phyloP scores from a whole-genome alignment of 2,113 vertebrate genomes.

The Microtus montanus region DNA sequence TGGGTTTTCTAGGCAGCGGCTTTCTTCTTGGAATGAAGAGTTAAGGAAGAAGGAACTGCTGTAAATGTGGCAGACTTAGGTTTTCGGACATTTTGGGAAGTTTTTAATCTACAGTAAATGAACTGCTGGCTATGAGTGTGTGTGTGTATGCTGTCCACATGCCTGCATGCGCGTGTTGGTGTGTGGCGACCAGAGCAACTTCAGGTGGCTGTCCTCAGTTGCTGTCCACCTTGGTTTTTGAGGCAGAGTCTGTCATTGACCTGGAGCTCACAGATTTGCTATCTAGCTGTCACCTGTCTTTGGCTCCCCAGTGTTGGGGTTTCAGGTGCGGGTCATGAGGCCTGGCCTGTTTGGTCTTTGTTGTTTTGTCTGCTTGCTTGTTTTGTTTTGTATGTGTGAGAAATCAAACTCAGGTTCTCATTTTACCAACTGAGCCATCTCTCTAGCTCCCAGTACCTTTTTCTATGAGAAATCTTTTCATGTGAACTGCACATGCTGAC shows the following conservation, averaged over 20 bases:
- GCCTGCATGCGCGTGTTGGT: background rate
- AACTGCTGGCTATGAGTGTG: background rate
- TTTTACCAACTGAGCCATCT: background rate
- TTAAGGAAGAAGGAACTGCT: background rate
- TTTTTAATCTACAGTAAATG: background rate
- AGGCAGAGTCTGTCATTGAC: background rate
- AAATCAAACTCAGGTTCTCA: background rate
- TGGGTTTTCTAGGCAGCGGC: background rate
- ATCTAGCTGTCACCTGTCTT: background rate
- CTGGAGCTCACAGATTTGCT: background rate
- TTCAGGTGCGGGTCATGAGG: background rate
- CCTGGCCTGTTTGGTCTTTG: background rate
- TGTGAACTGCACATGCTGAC: background rate
- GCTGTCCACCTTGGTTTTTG: background rate
- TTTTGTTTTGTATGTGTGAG: background rate
- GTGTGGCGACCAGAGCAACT: background rate
- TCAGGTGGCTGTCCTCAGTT: background rate
- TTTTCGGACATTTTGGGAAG: background rate
- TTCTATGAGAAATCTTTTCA: constrained; percentile 12
- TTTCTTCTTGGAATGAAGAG: background rate
- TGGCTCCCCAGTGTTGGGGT: too few species aligned
- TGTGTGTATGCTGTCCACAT: background rate
- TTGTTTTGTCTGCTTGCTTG: background rate
- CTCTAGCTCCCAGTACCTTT: background rate
- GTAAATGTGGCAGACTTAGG: background rate